phyloP scores from a whole-genome alignment of 2,888 invertebrate genomes.

The Aricia artaxerxes region DNA sequence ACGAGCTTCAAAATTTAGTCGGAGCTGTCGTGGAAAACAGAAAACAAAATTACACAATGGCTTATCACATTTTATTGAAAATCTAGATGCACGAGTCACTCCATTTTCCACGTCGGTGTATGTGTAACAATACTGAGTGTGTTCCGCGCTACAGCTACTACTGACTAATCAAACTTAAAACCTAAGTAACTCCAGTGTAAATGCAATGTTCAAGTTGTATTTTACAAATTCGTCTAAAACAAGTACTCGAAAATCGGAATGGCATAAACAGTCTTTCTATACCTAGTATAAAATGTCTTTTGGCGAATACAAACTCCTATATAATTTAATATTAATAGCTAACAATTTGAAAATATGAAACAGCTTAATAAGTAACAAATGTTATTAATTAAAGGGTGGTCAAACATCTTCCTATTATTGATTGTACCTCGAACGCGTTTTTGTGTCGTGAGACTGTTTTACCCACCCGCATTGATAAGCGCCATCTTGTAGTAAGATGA shows the following conservation, averaged over 20 bases:
- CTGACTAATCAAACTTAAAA: slow-evolving; percentile 28
- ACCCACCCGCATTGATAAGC: not conserved
- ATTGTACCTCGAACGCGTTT: not conserved
- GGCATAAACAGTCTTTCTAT: slow-evolving; percentile 17
- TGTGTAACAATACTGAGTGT: slow-evolving; percentile 31
- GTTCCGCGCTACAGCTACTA: slow-evolving; percentile 22
- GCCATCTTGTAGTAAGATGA: not conserved
- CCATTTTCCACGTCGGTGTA: slow-evolving; percentile 60
- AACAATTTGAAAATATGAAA: slow-evolving; percentile 25
- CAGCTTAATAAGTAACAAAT: slow-evolving; percentile 20
- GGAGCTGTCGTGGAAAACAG: slow-evolving; percentile 64
- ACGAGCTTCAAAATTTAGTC: slow-evolving; percentile 29
- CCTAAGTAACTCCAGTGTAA: slow-evolving; percentile 27
- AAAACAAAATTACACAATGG: slow-evolving; percentile 59
- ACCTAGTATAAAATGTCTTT: slow-evolving; percentile 2
- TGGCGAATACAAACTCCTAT: slow-evolving; percentile 17
- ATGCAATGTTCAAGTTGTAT: slow-evolving; percentile 22
- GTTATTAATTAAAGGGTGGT: not conserved
- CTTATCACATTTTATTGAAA: slow-evolving; percentile 56
- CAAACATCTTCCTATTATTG: not conserved
- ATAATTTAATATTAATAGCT: slow-evolving; percentile 17
- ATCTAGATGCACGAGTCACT: slow-evolving; percentile 51
- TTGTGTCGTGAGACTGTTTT: not conserved
- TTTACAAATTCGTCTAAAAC: not conserved
- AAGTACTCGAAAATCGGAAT: slow-evolving; percentile 17